phyloP scores from a whole-genome alignment of 2,888 invertebrate species.

The Euphydryas editha region DNA sequence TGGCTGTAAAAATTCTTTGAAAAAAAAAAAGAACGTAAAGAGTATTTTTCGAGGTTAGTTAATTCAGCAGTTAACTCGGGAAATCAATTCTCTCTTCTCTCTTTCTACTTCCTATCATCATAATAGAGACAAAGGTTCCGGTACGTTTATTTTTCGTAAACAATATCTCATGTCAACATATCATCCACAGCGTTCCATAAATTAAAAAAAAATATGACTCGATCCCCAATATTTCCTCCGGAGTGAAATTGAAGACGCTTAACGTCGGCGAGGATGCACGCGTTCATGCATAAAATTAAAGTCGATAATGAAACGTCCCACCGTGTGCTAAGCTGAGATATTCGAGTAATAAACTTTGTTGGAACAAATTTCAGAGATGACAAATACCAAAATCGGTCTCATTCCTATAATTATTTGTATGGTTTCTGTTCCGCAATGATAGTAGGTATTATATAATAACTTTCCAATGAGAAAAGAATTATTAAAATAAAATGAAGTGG shows the following conservation, averaged over 20 bases:
- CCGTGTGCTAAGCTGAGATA: constrained; percentile 69
- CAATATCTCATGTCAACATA: neutral
- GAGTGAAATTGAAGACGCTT: constrained; percentile 52
- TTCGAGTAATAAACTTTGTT: constrained; percentile 57
- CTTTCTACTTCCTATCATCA: too few species aligned
- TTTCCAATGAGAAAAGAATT: neutral
- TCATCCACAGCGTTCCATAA: neutral
- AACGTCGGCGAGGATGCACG: constrained; percentile 55
- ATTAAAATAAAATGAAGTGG: too few species aligned
- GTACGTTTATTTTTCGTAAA: neutral
- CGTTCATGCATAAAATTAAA: constrained; percentile 82
- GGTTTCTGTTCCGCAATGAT: constrained; percentile 6
- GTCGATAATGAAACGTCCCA: constrained; percentile 75
- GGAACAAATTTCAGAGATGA: constrained; percentile 33
- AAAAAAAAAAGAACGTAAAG: too few species aligned
- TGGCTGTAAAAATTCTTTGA: too few species aligned
- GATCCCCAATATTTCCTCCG: constrained; percentile 37
- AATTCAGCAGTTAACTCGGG: too few species aligned
- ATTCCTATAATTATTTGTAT: constrained; percentile 12
- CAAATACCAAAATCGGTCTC: constrained; percentile 25
- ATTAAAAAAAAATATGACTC: constrained; percentile 23
- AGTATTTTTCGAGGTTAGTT: too few species aligned
- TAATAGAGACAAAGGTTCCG: neutral
- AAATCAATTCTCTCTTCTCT: too few species aligned
- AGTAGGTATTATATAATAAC: neutral